Base-by-base conservation (phyloP, 2,888 invertebrate species). In the Ectropis crepuscularia region DNA sequence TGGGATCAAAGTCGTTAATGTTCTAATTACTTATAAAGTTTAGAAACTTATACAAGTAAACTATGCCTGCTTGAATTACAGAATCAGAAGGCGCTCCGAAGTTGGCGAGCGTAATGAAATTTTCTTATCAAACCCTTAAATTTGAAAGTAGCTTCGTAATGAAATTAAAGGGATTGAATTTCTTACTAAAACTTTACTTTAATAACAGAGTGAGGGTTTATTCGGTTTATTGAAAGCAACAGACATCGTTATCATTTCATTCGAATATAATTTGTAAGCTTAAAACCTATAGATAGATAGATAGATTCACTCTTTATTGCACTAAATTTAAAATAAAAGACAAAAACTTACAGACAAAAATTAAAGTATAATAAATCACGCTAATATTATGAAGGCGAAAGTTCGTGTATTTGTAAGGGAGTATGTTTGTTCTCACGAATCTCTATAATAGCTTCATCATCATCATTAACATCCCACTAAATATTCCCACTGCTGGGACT, bases 91-190 rank as follows among this genome's bases (percentile, higher is more conserved):
- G 51, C 64, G 58, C 60, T 67, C 49, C 59, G 49, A 67, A 69
- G 58, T 67, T 62, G 62, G 62, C 37, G 42, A 62, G 62, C 51
- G 62, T 66, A 66, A 69, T 67, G 57, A 57, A 69, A 67, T 63
- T 61, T 62, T 62, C 48, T 62, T 57, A 62, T 62, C 57, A 63
- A 65, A 51, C 50, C 58, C 61, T 65, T 64, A 63, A 67, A 65
- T 60, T 66, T 65, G 55, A 54, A 65, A 57, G 58, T 57, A 63
- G 62, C 66, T 64, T 53, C 45, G 50, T 69, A 62, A 66, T 67
- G 12, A 60, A 66, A 66, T 63, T 66, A 62, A 47, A 58, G 54
- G 49, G 60, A 67, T 62, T 58, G 51, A 63, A 64, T 59, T 62
- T 67, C 60, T 54, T 43, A 59, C 58, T 62, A 39, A 67, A 64